Conservation (phyloP, 2,113 vertebrate species). For the Thamnaconus septentrionalis region DNA sequence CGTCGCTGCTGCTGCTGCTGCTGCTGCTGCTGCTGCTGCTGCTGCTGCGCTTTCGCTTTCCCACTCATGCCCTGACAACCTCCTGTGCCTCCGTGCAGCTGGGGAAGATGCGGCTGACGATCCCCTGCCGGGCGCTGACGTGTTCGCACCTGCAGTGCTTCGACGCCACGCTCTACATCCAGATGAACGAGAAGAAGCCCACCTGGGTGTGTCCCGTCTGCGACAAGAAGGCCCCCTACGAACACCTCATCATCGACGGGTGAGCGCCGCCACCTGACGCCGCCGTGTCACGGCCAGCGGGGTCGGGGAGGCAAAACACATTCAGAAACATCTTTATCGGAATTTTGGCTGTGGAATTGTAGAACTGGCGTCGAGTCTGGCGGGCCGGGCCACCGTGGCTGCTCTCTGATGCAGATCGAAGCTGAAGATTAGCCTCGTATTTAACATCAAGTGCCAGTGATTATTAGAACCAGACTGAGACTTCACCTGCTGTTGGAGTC, state of each 20-base stretch:
- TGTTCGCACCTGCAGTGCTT: conserved; percentile 99
- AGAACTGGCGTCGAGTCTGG: no score
- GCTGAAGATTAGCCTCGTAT: no score
- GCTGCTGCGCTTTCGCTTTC: conserved; percentile 1
- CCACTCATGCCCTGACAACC: conserved; percentile 20
- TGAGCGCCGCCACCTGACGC: conserved; percentile 46
- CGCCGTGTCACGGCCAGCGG: no score
- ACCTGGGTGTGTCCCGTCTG: conserved; percentile 99
- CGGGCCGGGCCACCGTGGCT: no score
- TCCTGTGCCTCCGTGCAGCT: conserved; percentile 76
- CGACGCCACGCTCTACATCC: conserved; percentile 96
- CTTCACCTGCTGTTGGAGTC: no score
- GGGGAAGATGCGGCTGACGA: conserved; percentile 96
- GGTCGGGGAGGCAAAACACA: no score
- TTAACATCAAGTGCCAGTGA: no score
- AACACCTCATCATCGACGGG: conserved; percentile 98
- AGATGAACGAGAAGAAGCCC: conserved; percentile 99
- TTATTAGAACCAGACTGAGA: no score
- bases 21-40: conserved; percentile 6
- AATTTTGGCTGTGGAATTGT: no score
- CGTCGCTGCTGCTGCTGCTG: conserved; percentile 8
- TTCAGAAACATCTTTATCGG: no score
- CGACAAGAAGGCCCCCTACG: conserved; percentile 97
- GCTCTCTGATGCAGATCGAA: no score
- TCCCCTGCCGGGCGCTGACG: conserved; percentile 93